These are phyloP conservation scores for Phocoena sinus DNA, from an alignment of 2,113 vertebrate genomes.

Conservation along the genomic window DNA sequence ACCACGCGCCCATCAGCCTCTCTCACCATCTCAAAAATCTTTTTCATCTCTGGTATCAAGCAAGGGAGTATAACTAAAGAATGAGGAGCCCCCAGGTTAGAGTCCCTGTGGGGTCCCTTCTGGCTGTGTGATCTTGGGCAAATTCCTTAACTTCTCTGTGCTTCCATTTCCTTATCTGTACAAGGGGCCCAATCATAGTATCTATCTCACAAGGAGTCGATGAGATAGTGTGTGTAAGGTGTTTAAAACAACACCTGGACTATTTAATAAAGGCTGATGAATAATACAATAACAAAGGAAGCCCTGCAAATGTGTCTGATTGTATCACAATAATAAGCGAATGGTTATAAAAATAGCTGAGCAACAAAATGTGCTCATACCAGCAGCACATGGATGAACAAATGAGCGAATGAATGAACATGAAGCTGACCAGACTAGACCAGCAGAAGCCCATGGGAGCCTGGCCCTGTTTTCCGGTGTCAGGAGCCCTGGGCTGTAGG, in stretches of 20 bases:
- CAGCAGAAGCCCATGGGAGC: accelerated
- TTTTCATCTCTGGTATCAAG: not conserved
- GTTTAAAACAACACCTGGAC: not conserved
- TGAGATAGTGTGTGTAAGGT: not conserved
- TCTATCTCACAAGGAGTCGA: not conserved
- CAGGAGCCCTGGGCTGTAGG: not conserved
- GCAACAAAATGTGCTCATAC: accelerated
- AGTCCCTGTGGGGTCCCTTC: not conserved
- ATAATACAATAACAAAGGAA: not conserved
- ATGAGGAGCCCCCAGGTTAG: not conserved
- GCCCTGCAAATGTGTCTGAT: not conserved
- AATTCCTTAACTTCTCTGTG: not conserved
- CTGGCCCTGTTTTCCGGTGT: accelerated
- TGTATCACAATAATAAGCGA: too few relatives aligned
- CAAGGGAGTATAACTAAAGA: not conserved
- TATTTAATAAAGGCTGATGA: not conserved
- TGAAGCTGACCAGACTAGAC: accelerated
- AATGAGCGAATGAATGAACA: not conserved
- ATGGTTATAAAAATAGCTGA: not conserved
- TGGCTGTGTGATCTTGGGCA: not conserved
- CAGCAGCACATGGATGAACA: too few relatives aligned
- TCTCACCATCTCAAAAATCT: not conserved
- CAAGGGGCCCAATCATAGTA: accelerated
- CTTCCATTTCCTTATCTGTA: not conserved
- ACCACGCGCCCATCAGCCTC: accelerated